Conservation (phyloP, 64 coral and sea anemone genomes). For the Platygyra sinensis region DNA sequence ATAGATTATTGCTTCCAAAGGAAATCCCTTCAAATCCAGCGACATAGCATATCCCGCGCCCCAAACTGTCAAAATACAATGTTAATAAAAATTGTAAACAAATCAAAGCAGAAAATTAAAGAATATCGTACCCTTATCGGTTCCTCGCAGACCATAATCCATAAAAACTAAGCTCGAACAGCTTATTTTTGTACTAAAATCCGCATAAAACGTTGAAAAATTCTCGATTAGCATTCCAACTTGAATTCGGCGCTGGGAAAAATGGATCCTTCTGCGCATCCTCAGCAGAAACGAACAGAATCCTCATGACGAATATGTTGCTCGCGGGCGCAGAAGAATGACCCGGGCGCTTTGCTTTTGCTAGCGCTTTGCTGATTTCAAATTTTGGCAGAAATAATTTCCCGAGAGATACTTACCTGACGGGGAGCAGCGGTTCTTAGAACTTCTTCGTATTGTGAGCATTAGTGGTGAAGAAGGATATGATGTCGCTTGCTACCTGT, state of each 20-base stretch:
- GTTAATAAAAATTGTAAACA: not conserved
- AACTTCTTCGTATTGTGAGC: no score
- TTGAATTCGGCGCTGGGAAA: slow-evolving; percentile 57
- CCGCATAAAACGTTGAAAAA: slow-evolving; percentile 1
- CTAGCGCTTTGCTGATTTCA: no score
- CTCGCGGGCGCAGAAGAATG: not conserved
- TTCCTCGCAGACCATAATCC: slow-evolving; percentile 98
- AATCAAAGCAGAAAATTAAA: not conserved
- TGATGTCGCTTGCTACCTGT: no score
- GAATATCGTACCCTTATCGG: slow-evolving; percentile 91
- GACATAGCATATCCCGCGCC: slow-evolving; percentile 3
- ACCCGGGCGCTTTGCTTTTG: not conserved
- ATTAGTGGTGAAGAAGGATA: no score
- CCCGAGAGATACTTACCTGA: no score
- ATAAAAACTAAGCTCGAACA: slow-evolving; percentile 48
- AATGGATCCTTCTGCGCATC: slow-evolving; percentile 22
- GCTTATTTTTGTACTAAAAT: not conserved
- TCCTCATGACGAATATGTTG: not conserved
- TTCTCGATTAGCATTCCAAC: slow-evolving; percentile 50
- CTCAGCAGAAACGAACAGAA: not conserved
- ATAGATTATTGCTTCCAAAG: not conserved
- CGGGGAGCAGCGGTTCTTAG: no score
- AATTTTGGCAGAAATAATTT: no score
- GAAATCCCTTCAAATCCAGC: not conserved
- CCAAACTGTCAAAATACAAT: not conserved